phyloP scores from a whole-genome alignment of 2,113 vertebrate genomes.

The Phodopus roborovskii region DNA sequence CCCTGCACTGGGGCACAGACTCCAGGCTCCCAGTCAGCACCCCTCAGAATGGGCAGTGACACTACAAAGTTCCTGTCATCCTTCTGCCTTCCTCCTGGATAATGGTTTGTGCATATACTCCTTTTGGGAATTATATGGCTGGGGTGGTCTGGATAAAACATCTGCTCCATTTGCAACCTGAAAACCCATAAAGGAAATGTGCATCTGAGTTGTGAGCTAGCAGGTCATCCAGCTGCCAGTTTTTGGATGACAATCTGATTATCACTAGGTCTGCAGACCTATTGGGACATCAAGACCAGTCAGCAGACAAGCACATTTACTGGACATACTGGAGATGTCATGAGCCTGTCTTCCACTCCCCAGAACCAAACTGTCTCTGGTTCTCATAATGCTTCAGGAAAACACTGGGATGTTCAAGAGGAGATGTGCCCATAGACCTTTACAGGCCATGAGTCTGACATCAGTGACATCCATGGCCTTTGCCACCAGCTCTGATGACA shows the following conservation, averaged over 20 bases:
- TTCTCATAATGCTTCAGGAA: slow-evolving; percentile 97
- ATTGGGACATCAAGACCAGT: slow-evolving; percentile 62
- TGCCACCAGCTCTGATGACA: slow-evolving; percentile 98
- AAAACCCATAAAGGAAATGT: neutral
- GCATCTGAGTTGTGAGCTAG: neutral
- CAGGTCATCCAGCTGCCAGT: neutral
- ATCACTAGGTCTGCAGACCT: neutral
- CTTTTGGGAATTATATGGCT: neutral
- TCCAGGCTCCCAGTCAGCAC: slow-evolving; percentile 89
- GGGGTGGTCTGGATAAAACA: neutral
- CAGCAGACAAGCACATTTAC: slow-evolving; percentile 99
- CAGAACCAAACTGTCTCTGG: slow-evolving; percentile 95
- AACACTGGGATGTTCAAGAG: slow-evolving; percentile 99
- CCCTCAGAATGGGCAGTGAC: neutral
- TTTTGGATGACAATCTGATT: neutral
- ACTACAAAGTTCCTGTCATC: neutral
- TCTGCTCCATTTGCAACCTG: neutral
- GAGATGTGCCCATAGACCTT: slow-evolving; percentile 99
- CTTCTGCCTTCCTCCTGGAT: neutral
- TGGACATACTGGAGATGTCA: slow-evolving; percentile 97
- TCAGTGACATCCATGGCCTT: slow-evolving; percentile 98
- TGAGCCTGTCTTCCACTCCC: slow-evolving; percentile 97
- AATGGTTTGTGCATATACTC: neutral
- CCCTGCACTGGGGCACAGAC: slow-evolving; percentile 97
- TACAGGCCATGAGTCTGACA: slow-evolving; percentile 98